Evolutionary conservation across 2,888 invertebrate species (phyloP), one percentile per base, ranked within the genome.

Genomic region (Phengaris alcon): DNA sequence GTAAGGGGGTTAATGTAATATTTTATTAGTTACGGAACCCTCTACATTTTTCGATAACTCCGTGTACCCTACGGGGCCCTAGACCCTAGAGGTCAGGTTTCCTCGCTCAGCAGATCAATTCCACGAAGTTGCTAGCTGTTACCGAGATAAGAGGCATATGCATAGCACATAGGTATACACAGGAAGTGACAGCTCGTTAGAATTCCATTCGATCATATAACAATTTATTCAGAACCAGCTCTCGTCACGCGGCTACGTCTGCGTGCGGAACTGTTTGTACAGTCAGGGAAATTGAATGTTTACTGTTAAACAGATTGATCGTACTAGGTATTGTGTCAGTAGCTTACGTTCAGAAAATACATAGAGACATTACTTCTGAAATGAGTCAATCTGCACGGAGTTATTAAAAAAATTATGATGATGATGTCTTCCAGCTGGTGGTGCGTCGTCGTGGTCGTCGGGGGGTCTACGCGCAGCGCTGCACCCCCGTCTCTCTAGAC

Each of bases 401-500:
- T 2, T 35, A 35, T 35, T 35, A 2, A 2, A 35, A 35, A 35
- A 35, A 35, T 35, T 0, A 35, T 46, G 9, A 35, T 46, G 9
- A 51, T 57, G 12, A 48, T 12, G 46, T 73, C 10, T 78, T 79
- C 0, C 90, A 97, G 95, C 93, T 97, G 81, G 94, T 98, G 64
- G 96, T 97, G 89, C 95, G 97, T 75, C 96, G 97, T 81, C 95
- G 97, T 7, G 95, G 97, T 6, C 96, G 97, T 77, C 96, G 97
- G 78, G 95, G 96, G 15, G 95, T 97, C 81, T 97, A 97, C 84
- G 97, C 97, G 0, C 97, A 97, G 89, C 95, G 97, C 75, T 98
- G 98, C 84, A 97, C 97, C 0, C 98, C 98, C 0, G 97, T 98
- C 0, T 97, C 97, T 35, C 88, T 98, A 81, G 98, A 98, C 84